A percentile compares a stretch with the other conserved stretches of the same genome.
These are phyloP conservation scores for Elysia chlorotica DNA, from an alignment of 1,140 invertebrate genomes.

Conservation along the genomic window DNA sequence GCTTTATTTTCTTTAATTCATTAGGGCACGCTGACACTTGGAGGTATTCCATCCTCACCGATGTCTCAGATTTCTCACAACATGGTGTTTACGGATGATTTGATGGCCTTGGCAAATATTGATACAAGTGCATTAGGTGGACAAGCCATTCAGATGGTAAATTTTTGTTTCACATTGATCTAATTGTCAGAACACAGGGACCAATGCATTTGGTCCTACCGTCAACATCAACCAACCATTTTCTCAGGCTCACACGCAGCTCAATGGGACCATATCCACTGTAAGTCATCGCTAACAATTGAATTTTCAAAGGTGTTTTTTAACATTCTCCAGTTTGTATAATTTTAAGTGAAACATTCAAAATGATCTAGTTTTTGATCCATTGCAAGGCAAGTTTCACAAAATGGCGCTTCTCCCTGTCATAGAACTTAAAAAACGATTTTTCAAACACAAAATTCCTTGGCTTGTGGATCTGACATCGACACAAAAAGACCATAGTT, in stretches of 20 bases:
- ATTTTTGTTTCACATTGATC: no score
- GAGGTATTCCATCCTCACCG: slow-evolving; percentile 34
- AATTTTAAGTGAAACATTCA: no score
- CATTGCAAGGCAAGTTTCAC: no score
- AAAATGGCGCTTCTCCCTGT: no score
- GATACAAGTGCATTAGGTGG: slow-evolving; percentile 37
- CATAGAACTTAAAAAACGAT: no score
- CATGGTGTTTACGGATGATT: slow-evolving; percentile 56
- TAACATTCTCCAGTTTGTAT: no score
- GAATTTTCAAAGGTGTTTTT: no score
- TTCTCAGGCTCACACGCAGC: not conserved
- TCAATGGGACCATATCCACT: slow-evolving; percentile 5
- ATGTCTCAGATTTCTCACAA: slow-evolving; percentile 46
- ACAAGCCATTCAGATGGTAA: slow-evolving; percentile 54
- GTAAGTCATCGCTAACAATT: not conserved
- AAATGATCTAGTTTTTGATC: no score
- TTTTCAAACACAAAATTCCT: no score
- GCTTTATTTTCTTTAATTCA: no score
- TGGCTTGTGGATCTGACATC: no score
- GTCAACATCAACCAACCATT: not conserved
- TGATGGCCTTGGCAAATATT: slow-evolving; percentile 52
- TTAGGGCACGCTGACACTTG: slow-evolving; percentile 25
- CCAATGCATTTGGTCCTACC: not conserved
- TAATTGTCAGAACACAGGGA: not conserved
- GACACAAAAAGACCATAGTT: no score